A percentile compares a stretch with the other conserved stretches of the same genome.
These are phyloP conservation scores for Drosophila azteca DNA, from an alignment of 1,140 invertebrate genomes.

Conservation along the genomic window DNA sequence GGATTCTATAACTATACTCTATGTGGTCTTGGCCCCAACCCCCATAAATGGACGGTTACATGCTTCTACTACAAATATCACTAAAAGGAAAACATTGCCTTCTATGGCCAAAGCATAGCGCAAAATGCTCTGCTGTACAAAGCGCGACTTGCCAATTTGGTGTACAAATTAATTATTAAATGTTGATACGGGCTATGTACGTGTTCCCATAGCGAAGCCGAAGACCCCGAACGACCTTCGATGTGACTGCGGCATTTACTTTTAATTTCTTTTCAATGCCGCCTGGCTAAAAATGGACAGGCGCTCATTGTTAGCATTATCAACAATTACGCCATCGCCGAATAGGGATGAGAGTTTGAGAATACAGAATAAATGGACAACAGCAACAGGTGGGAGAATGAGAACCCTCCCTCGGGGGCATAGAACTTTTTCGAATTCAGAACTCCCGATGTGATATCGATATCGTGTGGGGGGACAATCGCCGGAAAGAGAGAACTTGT, in stretches of 20 bases:
- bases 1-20: neutral
- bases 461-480: too few species aligned
- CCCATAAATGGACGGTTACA: too few species aligned
- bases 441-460: too few species aligned
- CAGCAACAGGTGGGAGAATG: slow-evolving; percentile 26
- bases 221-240: slow-evolving; percentile 8
- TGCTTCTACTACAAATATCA: slow-evolving; percentile 21
- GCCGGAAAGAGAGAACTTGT: slow-evolving; percentile 4
- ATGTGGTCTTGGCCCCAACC: too few species aligned
- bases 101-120: slow-evolving; percentile 59
- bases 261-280: slow-evolving; percentile 82
- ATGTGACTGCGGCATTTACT: slow-evolving; percentile 67
- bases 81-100: slow-evolving; percentile 52
- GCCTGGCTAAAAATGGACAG: slow-evolving; percentile 69
- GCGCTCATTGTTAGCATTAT: slow-evolving; percentile 65
- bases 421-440: too few species aligned
- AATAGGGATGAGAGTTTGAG: slow-evolving; percentile 30
- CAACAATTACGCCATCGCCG: slow-evolving; percentile 76
- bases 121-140: neutral
- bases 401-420: neutral
- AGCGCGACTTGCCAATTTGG: slow-evolving; percentile 52
- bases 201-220: slow-evolving; percentile 8
- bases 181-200: slow-evolving; percentile 23
- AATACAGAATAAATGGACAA: slow-evolving; percentile 5
- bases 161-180: slow-evolving; percentile 58